Evolutionary conservation across 2,113 vertebrate species (phyloP).

Genomic region (Hepsetus odoe): DNA sequence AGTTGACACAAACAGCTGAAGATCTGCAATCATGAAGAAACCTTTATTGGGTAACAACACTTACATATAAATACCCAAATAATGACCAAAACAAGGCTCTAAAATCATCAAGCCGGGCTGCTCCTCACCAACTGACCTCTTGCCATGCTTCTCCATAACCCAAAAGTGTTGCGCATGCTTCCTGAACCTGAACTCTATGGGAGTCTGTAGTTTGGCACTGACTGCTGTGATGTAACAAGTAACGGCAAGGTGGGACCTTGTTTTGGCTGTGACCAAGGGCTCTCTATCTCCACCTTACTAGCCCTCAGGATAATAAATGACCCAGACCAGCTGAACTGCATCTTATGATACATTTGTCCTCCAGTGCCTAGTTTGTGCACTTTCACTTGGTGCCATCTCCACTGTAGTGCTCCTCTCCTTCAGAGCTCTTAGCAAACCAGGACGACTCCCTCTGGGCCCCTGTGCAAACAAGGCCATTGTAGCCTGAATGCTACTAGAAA

Average conservation of each 20-base stretch:
- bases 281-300: constrained; percentile 8
- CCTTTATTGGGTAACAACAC: background rate
- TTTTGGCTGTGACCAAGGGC: constrained; percentile 27
- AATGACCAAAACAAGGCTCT: background rate
- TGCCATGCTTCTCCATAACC: constrained; percentile 17
- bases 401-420: constrained; percentile 8
- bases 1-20: background rate
- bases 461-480: constrained; percentile 45
- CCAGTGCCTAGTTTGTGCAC: background rate
- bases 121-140: background rate
- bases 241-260: constrained; percentile 32
- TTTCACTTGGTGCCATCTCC: constrained; percentile 11
- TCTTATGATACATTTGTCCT: constrained; percentile 40
- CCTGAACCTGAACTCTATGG: constrained; percentile 17
- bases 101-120: constrained; percentile 8
- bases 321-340: background rate
- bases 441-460: constrained; percentile 42
- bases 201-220: constrained; percentile 33
- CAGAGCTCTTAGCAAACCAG: constrained; percentile 50
- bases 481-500: constrained; percentile 18
- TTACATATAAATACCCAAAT: background rate
- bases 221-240: constrained; percentile 35
- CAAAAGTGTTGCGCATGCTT: constrained; percentile 18
- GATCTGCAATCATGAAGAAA: background rate
- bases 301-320: constrained; percentile 27